Percentiles rank a stretch among this genome's conserved stretches.
Conservation (phyloP, 2,113 vertebrate genomes). For the Excalfactoria chinensis region DNA sequence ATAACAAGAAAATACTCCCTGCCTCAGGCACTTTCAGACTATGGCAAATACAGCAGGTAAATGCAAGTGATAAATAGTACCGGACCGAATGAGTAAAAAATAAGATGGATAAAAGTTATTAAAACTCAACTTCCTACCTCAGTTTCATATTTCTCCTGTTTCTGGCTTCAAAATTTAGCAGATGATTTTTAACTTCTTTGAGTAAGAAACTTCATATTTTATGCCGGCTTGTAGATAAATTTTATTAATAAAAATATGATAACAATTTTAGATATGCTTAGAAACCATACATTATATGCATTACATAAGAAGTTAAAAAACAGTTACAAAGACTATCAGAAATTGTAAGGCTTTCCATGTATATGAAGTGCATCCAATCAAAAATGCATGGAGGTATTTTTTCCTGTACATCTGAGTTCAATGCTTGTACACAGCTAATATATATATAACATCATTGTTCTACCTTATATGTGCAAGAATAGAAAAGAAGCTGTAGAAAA, state of each 20-base stretch:
- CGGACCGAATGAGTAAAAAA: slow-evolving; percentile 3
- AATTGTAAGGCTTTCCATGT: slow-evolving; percentile 1
- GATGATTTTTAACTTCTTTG: background rate
- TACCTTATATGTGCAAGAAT: background rate
- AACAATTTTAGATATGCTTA: background rate
- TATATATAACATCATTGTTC: background rate
- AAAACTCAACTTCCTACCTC: background rate
- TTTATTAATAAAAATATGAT: background rate
- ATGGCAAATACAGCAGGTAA: slow-evolving; percentile 11
- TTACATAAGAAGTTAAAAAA: background rate
- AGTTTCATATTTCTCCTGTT: background rate
- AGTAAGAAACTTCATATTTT: background rate
- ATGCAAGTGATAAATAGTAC: slow-evolving; percentile 21
- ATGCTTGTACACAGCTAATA: background rate
- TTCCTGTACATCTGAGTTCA: background rate
- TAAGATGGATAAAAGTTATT: slow-evolving; percentile 6
- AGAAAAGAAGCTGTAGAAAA: background rate
- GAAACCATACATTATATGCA: background rate
- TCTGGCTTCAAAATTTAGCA: background rate
- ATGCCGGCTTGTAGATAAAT: background rate
- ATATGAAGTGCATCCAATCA: background rate
- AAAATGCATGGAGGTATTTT: background rate
- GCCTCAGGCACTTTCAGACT: slow-evolving; percentile 14
- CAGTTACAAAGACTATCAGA: background rate
- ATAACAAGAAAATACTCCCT: slow-evolving; percentile 42